Base-by-base conservation (phyloP, 2,888 invertebrate species). In the Gortyna flavago region DNA sequence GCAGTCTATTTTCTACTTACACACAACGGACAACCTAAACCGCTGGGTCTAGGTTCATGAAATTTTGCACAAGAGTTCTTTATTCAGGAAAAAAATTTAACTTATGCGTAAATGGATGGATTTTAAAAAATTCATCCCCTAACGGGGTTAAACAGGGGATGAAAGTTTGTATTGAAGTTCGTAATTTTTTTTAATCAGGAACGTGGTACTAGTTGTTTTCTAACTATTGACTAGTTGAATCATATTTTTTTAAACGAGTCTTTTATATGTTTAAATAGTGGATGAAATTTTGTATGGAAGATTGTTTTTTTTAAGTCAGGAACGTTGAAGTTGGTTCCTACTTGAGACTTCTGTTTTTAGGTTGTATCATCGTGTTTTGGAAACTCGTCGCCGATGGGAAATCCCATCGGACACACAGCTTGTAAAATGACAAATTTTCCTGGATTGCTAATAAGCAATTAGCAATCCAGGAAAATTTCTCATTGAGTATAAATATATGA, bases 361-460 rank as follows among this genome's bases (percentile, higher is more conserved):
- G n/a, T n/a, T n/a, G n/a, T n/a, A n/a, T n/a, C n/a, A n/a, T n/a
- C n/a, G n/a, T n/a, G n/a, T n/a, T 67, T 67, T 48, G 44, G 13
- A 48, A 48, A 32, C 32, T 25, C 48, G 16, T 7, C 18, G 68
- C 9, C n/a, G 18, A 35, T n/a, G n/a, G 11, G 35, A n/a, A 69
- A 69, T 57, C 69, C 35, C 18, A n/a, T 54, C n/a, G 11, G 4
- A 8, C 54, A 54, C 54, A 54, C 54, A 35, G 6, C 21, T 69
- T 54, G n/a, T 75, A 38, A 18, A 48, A 61, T 62, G 25, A 51
- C 6, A 48, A 25, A 44, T 44, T 69, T 76, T 76, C 68, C 65
- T 66, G 61, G 21, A 8, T 6, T 44, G 9, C 18, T 61, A 48
- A 48, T 59, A 51, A 65, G 0, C 41, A 41, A 41, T 13, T 41